Evolutionary conservation across 2,797 vertebrate species (phyloP).

Genomic region (Nyctalus aviator): DNA sequence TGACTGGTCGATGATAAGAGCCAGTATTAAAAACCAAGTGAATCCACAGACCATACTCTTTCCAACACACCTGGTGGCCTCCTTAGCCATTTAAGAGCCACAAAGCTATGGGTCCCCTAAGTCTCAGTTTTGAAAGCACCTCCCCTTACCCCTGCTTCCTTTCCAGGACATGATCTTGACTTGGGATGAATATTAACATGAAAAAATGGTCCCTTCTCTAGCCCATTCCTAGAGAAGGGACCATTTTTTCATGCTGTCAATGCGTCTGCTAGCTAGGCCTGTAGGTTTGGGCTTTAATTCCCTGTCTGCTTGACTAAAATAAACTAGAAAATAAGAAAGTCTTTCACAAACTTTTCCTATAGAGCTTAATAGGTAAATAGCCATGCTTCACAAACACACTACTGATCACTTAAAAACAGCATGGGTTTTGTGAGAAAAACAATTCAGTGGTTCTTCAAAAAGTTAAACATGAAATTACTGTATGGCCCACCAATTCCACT

Average conservation of each 20-base stretch:
- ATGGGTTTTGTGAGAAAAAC: background rate
- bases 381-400: slow-evolving; percentile 15
- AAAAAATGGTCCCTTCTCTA: background rate
- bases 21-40: background rate
- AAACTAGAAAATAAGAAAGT: slow-evolving; percentile 50
- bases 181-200: background rate
- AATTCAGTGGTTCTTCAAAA: slow-evolving; percentile 1
- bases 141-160: background rate
- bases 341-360: slow-evolving; percentile 31
- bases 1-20: background rate
- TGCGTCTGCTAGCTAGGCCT: slow-evolving; percentile 16
- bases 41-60: background rate
- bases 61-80: background rate
- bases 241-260: too few species aligned
- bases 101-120: background rate
- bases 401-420: background rate
- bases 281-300: background rate
- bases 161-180: background rate
- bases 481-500: background rate
- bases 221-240: background rate
- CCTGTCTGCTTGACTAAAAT: slow-evolving; percentile 12
- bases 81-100: background rate
- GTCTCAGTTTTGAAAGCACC: background rate
- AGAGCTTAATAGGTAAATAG: background rate
- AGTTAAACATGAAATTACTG: background rate